phyloP scores from a whole-genome alignment of 1,140 invertebrate species.

The Nephila pilipes region DNA sequence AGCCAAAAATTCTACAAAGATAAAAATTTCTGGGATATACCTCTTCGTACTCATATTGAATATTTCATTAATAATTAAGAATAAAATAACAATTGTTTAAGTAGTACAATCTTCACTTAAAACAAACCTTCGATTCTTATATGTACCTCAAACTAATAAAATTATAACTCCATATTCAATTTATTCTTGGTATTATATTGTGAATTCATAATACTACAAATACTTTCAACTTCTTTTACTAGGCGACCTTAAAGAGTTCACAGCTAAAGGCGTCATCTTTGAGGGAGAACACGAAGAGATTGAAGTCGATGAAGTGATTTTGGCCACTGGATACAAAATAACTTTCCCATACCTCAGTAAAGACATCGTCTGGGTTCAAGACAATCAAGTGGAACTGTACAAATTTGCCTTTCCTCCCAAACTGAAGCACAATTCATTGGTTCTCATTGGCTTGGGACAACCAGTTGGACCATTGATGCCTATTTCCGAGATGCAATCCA shows the following conservation, averaged over 20 bases:
- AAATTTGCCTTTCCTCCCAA: constrained; percentile 82
- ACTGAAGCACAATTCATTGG: constrained; percentile 80
- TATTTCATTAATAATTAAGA: no score
- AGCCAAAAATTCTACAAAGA: no score
- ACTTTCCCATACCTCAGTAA: constrained; percentile 81
- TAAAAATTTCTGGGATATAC: no score
- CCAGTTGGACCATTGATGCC: constrained; percentile 83
- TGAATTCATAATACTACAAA: no score
- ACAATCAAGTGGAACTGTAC: constrained; percentile 82
- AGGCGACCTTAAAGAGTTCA: constrained; percentile 79
- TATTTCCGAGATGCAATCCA: constrained; percentile 83
- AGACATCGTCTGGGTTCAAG: constrained; percentile 77
- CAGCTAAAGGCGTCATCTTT: constrained; percentile 80
- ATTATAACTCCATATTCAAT: no score
- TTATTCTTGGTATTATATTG: no score
- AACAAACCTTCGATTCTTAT: no score
- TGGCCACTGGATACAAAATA: constrained; percentile 82
- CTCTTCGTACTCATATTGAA: no score
- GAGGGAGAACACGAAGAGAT: constrained; percentile 78
- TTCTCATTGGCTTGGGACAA: constrained; percentile 84
- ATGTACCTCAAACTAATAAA: no score
- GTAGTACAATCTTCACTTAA: no score
- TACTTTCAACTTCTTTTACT: no score
- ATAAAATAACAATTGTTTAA: no score
- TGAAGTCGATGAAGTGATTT: constrained; percentile 80